Conservation (phyloP, 2,888 invertebrate species). For the Belgica antarctica region DNA sequence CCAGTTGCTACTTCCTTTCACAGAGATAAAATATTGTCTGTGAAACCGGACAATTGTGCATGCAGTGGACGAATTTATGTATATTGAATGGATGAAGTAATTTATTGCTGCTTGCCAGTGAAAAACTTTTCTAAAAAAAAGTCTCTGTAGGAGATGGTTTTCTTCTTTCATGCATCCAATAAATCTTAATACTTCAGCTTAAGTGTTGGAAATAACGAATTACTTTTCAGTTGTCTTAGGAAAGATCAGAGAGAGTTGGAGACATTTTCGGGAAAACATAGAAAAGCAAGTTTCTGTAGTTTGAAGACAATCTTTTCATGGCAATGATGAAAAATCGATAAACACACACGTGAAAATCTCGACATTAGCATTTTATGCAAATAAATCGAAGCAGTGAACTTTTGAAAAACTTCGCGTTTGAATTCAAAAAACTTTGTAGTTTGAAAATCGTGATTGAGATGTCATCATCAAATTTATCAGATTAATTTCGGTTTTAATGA, state of each 20-base stretch:
- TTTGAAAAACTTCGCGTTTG: background rate
- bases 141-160: slow-evolving; percentile 36
- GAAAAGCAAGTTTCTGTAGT: background rate
- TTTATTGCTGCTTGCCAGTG: slow-evolving; percentile 38
- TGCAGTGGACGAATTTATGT: slow-evolving; percentile 42
- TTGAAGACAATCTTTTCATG: too few relatives aligned
- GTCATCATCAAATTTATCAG: background rate
- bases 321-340: slow-evolving; percentile 24
- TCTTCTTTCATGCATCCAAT: slow-evolving; percentile 41
- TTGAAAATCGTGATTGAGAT: background rate
- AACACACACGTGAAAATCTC: too few relatives aligned
- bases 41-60: slow-evolving; percentile 41
- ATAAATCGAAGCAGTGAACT: slow-evolving; percentile 4
- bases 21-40: slow-evolving; percentile 38
- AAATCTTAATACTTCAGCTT: slow-evolving; percentile 44
- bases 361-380: background rate
- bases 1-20: background rate
- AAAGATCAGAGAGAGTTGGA: background rate
- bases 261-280: slow-evolving; percentile 6
- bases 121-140: slow-evolving; percentile 6
- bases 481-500: background rate
- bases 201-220: slow-evolving; percentile 44
- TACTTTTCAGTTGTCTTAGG: slow-evolving; percentile 21
- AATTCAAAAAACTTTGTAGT: background rate
- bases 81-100: slow-evolving; percentile 41